Base-by-base conservation (phyloP, 2,888 invertebrate species). In the Lomographa bimaculata region DNA sequence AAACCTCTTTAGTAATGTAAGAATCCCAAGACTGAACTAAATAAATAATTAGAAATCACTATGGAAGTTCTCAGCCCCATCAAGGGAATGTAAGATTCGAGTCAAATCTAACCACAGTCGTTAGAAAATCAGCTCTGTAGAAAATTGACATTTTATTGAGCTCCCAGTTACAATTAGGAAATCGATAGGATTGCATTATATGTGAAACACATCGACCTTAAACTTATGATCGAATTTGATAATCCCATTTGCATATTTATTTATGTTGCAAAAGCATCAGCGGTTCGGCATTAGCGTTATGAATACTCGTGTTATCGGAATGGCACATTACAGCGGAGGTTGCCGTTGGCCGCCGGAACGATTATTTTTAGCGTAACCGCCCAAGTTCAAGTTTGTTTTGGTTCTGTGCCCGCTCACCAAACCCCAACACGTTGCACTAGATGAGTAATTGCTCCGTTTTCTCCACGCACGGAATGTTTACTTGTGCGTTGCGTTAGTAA, bases 381-480 rank as follows among this genome's bases (percentile, higher is more conserved):
- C 60, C 74, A 82, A 82, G 81, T 79, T 83, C 81, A 82, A 79
- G 77, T 72, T 77, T 69, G 63, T 73, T 69, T 63, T 60, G 60
- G 51, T 67, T 46, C 17, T 40, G 34, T 37, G 32, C 32, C 33
- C 37, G 45, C 46, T 40, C 29, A 29, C 39, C 25, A 45, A 39
- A 44, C 39, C 40, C 32, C 16, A 35, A 17, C 38, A 35, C 24
- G 26, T 10, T 42, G 42, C 28, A 35, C 33, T 38, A 26, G 19
- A 45, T 40, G 32, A 43, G 34, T 43, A 41, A 51, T 46, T 48
- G 46, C 33, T 27, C 38, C 5, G 45, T 49, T 54, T 54, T 54
- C 51, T 47, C 48, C 46, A 36, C 46, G 40, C 42, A 44, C 28
- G 49, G 46, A 51, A 54, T 54, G 46, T 49, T 48, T 43, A 42